Conservation (phyloP, 1,140 invertebrate species). For the Tetranychus cinnabarinus region DNA sequence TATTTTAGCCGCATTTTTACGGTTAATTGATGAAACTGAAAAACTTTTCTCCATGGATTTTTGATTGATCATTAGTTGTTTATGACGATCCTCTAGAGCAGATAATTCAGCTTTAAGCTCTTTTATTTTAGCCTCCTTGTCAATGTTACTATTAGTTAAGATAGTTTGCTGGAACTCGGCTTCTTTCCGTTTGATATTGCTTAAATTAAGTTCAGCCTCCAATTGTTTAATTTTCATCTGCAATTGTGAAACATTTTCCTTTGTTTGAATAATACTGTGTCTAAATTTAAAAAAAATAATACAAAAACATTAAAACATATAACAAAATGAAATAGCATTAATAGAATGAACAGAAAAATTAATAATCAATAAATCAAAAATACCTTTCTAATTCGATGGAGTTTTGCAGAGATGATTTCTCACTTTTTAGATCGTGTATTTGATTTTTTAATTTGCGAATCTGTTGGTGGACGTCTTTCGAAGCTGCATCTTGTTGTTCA, state of each 20-base stretch:
- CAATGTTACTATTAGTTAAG: not conserved
- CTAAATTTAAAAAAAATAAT: not conserved
- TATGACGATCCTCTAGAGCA: not conserved
- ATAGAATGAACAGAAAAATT: too few relatives aligned
- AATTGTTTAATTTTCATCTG: not conserved
- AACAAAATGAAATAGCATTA: not conserved
- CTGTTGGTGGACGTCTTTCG: not conserved
- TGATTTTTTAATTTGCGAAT: not conserved
- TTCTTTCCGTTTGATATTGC: not conserved
- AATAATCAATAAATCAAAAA: too few relatives aligned
- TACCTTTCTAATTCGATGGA: not conserved
- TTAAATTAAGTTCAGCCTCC: not conserved
- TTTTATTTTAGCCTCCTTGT: not conserved
- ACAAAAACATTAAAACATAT: not conserved
- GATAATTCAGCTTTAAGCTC: not conserved
- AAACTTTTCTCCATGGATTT: not conserved
- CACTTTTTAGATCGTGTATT: not conserved
- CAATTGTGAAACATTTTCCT: not conserved
- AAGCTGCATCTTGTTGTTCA: not conserved
- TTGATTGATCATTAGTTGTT: not conserved
- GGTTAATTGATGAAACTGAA: not conserved
- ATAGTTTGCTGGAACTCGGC: not conserved
- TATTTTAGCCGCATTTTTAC: not conserved
- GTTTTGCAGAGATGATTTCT: not conserved
- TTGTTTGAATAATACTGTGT: not conserved